These are phyloP conservation scores for Himalopsyche japonica DNA, from an alignment of 2,888 invertebrate species.

Conservation along the genomic window DNA sequence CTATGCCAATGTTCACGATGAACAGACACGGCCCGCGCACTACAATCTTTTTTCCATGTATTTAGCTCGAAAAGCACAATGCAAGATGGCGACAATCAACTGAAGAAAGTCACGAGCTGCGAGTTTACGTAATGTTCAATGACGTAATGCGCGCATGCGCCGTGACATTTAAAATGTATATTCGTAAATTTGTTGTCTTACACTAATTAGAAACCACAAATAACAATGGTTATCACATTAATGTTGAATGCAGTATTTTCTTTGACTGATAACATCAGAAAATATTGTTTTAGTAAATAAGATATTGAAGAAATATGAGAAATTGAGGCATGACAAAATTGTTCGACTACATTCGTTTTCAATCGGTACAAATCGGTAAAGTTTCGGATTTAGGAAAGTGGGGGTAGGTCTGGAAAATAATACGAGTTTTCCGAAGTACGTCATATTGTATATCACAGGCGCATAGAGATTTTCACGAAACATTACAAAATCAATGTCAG, in stretches of 20 bases:
- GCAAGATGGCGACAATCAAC: conserved; percentile 39
- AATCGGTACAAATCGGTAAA: conserved; percentile 19
- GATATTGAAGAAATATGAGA: conserved; percentile 1
- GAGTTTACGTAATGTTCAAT: conserved; percentile 39
- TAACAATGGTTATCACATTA: not conserved
- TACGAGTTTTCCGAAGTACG: not conserved
- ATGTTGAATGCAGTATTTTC: not conserved
- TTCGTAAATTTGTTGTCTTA: not conserved
- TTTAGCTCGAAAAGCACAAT: conserved; percentile 30
- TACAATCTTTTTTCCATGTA: conserved; percentile 33
- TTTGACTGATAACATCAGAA: conserved; percentile 6
- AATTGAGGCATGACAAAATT: not conserved
- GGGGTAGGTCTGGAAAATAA: conserved; percentile 11
- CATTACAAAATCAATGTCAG: not conserved
- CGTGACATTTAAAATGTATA: conserved; percentile 11
- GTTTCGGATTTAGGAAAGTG: conserved; percentile 6
- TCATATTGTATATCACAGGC: not conserved
- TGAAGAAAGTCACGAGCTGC: conserved; percentile 39
- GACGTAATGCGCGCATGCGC: conserved; percentile 38
- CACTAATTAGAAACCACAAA: not conserved
- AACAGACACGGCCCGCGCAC: conserved; percentile 32
- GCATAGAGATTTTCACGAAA: not conserved
- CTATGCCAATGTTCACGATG: conserved; percentile 27
- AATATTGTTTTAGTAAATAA: not conserved
- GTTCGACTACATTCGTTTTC: conserved; percentile 5